Evolutionary conservation across 2,888 invertebrate species (phyloP), one percentile per base, ranked within the genome.

Genomic region (Disparrhopalites patrizii): DNA sequence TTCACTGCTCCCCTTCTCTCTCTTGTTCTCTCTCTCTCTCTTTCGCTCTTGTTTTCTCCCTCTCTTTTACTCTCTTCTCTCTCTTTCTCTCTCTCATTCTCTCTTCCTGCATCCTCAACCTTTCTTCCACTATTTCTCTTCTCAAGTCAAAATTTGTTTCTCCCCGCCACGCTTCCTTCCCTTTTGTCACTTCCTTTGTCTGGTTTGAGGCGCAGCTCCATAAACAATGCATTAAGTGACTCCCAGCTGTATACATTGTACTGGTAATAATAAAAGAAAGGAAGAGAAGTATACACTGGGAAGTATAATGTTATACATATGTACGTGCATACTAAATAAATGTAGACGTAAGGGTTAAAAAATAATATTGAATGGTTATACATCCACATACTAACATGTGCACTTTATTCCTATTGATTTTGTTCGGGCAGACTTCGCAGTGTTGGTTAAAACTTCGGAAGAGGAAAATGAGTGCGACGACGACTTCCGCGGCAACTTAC

Each of bases 371-470:
- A n/a, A n/a, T n/a, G n/a, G n/a, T n/a, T n/a, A n/a, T n/a, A n/a
- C n/a, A n/a, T n/a, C n/a, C n/a, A n/a, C n/a, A n/a, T n/a, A n/a
- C n/a, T n/a, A n/a, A n/a, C n/a, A n/a, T n/a, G n/a, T n/a, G n/a
- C n/a, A n/a, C n/a, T n/a, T n/a, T n/a, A n/a, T n/a, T n/a, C n/a
- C n/a, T n/a, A n/a, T n/a, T n/a, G n/a, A n/a, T 47, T 55, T 33
- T 25, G 23, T 3, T 54, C 13, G 50, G 56, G 1, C 66, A 66
- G 66, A 62, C 47, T 62, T 62, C 62, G 55, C 67, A 68, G 47
- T 64, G 47, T 40, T 73, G 73, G 74, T 65, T 73, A 62, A 73
- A 74, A 61, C 58, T 74, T 50, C 67, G 74, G 51, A 72, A 70
- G 62, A 56, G 72, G 62, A 73, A 73, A 68, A 74, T 71, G 72